phyloP scores from a whole-genome alignment of 2,797 vertebrate species.

The Lophura swinhoii region DNA sequence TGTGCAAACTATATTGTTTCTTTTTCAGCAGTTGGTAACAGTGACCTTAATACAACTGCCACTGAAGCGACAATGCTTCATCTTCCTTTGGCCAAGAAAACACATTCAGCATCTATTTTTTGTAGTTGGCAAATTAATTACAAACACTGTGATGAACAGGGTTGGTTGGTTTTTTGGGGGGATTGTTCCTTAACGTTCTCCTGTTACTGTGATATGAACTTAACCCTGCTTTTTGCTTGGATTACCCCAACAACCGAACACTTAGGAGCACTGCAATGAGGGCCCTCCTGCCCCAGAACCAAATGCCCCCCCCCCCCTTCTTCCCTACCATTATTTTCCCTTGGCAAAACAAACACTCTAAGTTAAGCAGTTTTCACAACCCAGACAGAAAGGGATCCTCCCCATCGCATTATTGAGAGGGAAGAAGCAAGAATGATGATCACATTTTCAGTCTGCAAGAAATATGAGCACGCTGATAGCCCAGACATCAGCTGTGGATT shows the following conservation, averaged over 20 bases:
- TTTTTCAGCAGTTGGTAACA: background rate
- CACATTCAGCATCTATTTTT: background rate
- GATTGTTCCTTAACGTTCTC: background rate
- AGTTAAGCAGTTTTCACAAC: background rate
- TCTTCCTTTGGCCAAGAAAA: background rate
- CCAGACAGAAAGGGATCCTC: background rate
- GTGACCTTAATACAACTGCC: slow-evolving; percentile 1
- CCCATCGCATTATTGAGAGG: background rate
- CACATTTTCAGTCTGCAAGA: background rate
- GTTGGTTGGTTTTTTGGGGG: background rate
- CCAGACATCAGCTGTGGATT: background rate
- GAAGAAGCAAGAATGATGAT: background rate
- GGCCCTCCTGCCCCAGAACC: background rate
- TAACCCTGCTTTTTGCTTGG: background rate
- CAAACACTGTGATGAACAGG: background rate
- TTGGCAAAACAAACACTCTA: background rate
- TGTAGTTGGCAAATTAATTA: background rate
- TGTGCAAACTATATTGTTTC: background rate
- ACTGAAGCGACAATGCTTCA: background rate
- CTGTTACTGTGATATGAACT: background rate
- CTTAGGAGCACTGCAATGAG: background rate
- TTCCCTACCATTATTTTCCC: accelerated
- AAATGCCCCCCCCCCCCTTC: background rate
- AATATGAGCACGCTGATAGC: background rate
- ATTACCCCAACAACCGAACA: background rate